Conservation (phyloP, 2,113 vertebrate genomes). For the Struthidea cinerea region DNA sequence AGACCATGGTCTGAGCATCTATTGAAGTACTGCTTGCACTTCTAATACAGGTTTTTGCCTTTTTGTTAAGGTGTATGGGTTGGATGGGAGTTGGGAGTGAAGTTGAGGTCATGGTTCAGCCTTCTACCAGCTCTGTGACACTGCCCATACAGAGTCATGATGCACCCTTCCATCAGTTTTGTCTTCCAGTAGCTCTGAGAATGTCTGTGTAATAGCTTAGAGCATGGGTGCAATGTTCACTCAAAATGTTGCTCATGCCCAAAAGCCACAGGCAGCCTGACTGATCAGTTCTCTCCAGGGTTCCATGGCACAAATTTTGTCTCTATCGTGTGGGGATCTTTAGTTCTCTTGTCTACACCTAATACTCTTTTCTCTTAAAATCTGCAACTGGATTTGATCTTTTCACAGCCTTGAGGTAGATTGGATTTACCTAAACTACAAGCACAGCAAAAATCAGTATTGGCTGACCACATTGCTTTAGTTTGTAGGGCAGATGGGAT, state of each 20-base stretch:
- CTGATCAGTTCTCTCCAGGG: neutral
- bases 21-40: neutral
- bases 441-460: neutral
- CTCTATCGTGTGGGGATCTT: neutral
- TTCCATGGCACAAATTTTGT: neutral
- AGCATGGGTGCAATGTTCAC: neutral
- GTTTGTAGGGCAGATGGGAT: neutral
- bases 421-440: neutral
- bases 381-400: neutral
- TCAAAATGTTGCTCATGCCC: neutral
- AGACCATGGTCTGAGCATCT: neutral
- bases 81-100: neutral
- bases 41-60: neutral
- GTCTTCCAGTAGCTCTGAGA: neutral
- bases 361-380: neutral
- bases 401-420: neutral
- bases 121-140: neutral
- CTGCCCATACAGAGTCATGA: neutral
- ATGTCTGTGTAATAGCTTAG: neutral
- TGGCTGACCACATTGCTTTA: neutral
- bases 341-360: neutral
- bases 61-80: neutral
- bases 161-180: neutral
- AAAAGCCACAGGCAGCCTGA: neutral
- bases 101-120: neutral